A percentile compares a stretch with the other conserved stretches of the same genome.
phyloP scores from a whole-genome alignment of 2,888 invertebrate genomes.

The Caenorhabditis sinica region DNA sequence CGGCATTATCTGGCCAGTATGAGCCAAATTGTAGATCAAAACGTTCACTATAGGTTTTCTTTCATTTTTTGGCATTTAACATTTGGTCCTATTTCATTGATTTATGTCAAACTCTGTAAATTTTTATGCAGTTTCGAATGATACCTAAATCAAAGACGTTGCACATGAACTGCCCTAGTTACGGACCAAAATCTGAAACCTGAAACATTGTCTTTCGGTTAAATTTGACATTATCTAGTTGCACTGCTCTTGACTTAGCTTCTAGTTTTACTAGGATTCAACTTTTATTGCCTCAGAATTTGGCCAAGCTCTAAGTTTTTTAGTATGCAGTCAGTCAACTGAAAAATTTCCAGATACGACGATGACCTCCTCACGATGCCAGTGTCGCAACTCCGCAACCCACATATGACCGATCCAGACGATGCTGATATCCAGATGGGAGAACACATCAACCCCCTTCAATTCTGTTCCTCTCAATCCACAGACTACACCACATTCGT shows the following conservation, averaged over 20 bases:
- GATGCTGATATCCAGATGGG: conserved; percentile 83
- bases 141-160: no score
- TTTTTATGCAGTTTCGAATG: no score
- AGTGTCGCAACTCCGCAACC: conserved; percentile 82
- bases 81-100: background rate
- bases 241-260: no score
- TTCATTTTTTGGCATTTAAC: background rate
- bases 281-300: no score
- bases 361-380: conserved; percentile 83
- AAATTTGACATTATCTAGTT: no score
- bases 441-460: conserved; percentile 83
- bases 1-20: no score
- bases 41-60: background rate
- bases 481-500: conserved; percentile 82
- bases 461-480: conserved; percentile 80
- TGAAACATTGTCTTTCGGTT: no score
- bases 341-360: conserved; percentile 72
- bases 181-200: no score
- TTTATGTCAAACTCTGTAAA: no score
- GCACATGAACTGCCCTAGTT: no score
- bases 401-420: conserved; percentile 83
- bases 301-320: no score
- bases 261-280: no score
- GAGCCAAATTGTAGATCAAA: background rate
- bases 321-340: background rate